A percentile compares a stretch with the other conserved stretches of the same genome.
Evolutionary conservation across 2,888 invertebrate species (phyloP).

Genomic region (Choristoneura rosaceana): DNA sequence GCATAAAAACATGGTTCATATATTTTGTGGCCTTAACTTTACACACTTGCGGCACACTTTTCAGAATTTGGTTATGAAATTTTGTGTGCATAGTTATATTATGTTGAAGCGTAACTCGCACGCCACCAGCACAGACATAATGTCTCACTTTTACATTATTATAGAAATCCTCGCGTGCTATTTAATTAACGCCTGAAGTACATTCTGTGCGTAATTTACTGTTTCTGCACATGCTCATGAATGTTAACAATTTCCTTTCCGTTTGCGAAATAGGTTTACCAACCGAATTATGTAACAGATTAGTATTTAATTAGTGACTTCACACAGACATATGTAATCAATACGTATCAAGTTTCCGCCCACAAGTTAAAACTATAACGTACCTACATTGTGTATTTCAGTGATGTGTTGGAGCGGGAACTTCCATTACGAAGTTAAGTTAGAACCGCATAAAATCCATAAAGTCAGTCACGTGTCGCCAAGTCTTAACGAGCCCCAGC

Average conservation of each 20-base stretch:
- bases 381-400: conserved; percentile 27
- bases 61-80: neutral
- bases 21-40: too few relatives aligned
- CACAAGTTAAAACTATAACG: conserved; percentile 24
- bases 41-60: neutral
- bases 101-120: conserved; percentile 46
- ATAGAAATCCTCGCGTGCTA: conserved; percentile 54
- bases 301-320: conserved; percentile 31
- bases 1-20: too few relatives aligned
- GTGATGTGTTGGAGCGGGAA: conserved; percentile 1
- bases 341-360: conserved; percentile 27
- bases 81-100: neutral
- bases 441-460: conserved; percentile 17
- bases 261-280: conserved; percentile 57
- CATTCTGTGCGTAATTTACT: conserved; percentile 56
- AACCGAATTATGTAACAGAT: conserved; percentile 46
- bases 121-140: conserved; percentile 47
- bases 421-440: conserved; percentile 24
- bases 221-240: conserved; percentile 56
- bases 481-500: conserved; percentile 43
- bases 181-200: conserved; percentile 53
- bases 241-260: conserved; percentile 60
- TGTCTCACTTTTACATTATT: conserved; percentile 52
- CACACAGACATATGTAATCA: conserved; percentile 23
- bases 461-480: conserved; percentile 27